Base-by-base conservation (phyloP, 2,797 vertebrate genomes). In the Acipenser transmontanus region DNA sequence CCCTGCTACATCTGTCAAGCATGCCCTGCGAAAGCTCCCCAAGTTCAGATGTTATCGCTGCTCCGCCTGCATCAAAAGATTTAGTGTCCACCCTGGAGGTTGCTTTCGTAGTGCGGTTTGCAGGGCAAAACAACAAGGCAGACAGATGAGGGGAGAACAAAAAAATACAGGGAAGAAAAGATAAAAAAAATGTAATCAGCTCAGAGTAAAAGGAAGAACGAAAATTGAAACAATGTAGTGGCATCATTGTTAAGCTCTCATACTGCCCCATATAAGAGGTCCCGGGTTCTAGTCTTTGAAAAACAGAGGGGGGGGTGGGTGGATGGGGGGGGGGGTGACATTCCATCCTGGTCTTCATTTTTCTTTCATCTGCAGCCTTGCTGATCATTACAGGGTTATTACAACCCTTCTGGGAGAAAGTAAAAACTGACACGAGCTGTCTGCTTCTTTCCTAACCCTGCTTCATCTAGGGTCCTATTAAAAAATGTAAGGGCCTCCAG, bases 1-100 rank as follows among this genome's bases (percentile, higher is more conserved):
- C n/a, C n/a, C n/a, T n/a, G n/a, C n/a, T n/a, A n/a, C n/a, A 95
- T 95, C 93, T 96, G 94, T 96, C 94, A 96, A 91, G 88, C 88
- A 92, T 91, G 94, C 92, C 93, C 94, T 91, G 91, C 89, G 91
- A 96, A 97, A 91, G 91, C 91, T 89, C 91, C 85, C 91, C 91
- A 78, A 91, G 94, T 96, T 96, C 94, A 95, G 93, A 95, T 96
- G 93, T 92, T 96, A 97, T 97, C 93, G 82, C 91, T 89, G 89
- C 89, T 93, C 91, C 90, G 92, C 92, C 94, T 93, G 93, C 93
- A 94, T 94, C 94, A 93, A 93, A 96, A 96, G 95, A 97, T 97
- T 97, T 95, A 95, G 91, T 94, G 94, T 93, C 94, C 91, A 92
- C 90, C 90, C 94, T 89, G 82, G 90, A 91, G 91, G 92, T 92